These are phyloP conservation scores for Zygaena filipendulae DNA, from an alignment of 2,888 invertebrate species.

Conservation along the genomic window DNA sequence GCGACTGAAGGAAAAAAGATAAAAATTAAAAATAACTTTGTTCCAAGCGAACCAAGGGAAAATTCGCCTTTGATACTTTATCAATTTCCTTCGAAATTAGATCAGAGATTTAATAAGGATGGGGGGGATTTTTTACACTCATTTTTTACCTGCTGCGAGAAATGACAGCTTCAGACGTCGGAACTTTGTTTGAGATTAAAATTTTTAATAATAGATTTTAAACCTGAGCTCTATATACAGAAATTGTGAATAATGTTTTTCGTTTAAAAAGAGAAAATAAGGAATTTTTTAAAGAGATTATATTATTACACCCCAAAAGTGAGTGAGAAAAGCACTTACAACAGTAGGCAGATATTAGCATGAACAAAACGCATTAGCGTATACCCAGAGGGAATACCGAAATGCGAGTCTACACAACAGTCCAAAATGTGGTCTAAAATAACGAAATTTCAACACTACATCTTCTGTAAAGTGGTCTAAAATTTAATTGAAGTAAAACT, in stretches of 20 bases:
- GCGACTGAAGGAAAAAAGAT: constrained; percentile 3
- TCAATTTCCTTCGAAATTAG: constrained; percentile 1
- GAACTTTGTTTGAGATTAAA: not conserved
- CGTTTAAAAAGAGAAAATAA: no score
- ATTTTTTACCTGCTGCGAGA: not conserved
- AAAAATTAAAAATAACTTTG: constrained; percentile 10
- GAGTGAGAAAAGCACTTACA: constrained; percentile 22
- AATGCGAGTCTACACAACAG: constrained; percentile 17
- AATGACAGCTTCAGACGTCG: not conserved
- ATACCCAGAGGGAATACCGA: constrained; percentile 23
- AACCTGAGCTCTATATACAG: not conserved
- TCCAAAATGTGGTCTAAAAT: constrained; percentile 20
- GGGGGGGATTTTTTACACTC: not conserved
- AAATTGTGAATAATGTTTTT: no score
- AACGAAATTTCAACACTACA: no score
- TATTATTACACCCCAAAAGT: constrained; percentile 22
- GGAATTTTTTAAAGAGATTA: constrained; percentile 18
- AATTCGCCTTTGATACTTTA: constrained; percentile 7
- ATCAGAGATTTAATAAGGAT: not conserved
- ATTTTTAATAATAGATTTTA: not conserved
- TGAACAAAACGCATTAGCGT: constrained; percentile 31
- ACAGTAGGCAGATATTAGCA: no score
- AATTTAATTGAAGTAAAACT: no score
- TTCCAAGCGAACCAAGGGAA: constrained; percentile 6
- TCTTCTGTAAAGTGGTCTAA: no score